A percentile compares a stretch with the other conserved stretches of the same genome.
Conservation (phyloP, 2,888 invertebrate genomes). For the Shargacucullia verbasci region DNA sequence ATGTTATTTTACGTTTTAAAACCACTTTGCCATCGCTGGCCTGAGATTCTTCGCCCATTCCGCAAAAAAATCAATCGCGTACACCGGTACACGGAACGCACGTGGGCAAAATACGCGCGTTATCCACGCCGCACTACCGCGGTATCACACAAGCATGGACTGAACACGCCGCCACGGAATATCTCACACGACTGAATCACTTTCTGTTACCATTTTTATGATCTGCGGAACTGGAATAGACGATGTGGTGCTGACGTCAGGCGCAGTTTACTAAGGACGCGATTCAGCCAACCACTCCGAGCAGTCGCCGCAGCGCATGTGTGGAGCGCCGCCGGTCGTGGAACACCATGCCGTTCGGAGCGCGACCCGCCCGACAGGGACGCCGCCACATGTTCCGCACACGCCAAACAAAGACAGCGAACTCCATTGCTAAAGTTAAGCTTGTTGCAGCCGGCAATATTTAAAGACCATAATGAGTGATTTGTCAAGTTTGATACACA, state of each 20-base stretch:
- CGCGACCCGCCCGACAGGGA: constrained; percentile 53
- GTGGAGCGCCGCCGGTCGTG: constrained; percentile 9
- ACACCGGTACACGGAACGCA: constrained; percentile 75
- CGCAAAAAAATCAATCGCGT: constrained; percentile 84
- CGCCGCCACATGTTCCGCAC: constrained; percentile 33
- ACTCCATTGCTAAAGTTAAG: constrained; percentile 47
- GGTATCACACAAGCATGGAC: constrained; percentile 49
- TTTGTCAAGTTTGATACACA: constrained; percentile 29
- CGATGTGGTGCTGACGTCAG: constrained; percentile 70
- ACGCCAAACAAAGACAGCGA: constrained; percentile 57
- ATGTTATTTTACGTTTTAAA: constrained; percentile 94
- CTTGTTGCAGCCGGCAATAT: constrained; percentile 44
- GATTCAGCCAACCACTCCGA: constrained; percentile 65
- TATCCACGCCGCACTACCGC: constrained; percentile 50
- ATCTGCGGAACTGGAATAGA: constrained; percentile 76
- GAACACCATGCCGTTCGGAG: constrained; percentile 25
- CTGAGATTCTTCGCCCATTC: constrained; percentile 85
- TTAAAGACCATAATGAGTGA: constrained; percentile 10
- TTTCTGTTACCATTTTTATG: constrained; percentile 82
- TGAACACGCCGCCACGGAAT: constrained; percentile 66
- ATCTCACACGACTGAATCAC: constrained; percentile 80
- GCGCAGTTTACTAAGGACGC: constrained; percentile 59
- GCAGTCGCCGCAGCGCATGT: constrained; percentile 75
- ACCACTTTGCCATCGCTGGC: constrained; percentile 89
- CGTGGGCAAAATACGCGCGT: constrained; percentile 68